Percentiles rank a stretch among this genome's conserved stretches.
Conservation (phyloP, 30 jellyfish, hydroid and myxozoan species). For the Aurelia aurita region DNA sequence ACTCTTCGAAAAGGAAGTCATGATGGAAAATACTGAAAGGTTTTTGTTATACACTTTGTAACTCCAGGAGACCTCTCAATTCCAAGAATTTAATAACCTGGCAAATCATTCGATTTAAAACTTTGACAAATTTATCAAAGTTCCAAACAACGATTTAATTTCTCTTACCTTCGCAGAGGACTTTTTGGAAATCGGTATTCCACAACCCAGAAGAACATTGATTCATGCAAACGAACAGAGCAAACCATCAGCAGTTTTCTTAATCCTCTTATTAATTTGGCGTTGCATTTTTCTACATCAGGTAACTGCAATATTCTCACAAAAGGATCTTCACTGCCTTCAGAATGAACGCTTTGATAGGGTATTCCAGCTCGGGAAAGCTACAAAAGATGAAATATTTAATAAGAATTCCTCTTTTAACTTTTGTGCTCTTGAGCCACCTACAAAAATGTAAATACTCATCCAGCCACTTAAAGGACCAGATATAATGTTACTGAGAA, state of each 20-base stretch:
- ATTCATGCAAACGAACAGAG: slow-evolving; percentile 46
- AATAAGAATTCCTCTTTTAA: not conserved
- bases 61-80: too few species aligned
- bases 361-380: slow-evolving; percentile 74
- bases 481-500: too few species aligned
- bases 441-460: too few species aligned
- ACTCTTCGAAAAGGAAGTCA: too few species aligned
- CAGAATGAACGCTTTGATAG: slow-evolving; percentile 64
- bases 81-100: too few species aligned
- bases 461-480: too few species aligned
- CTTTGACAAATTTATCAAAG: too few species aligned
- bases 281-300: slow-evolving; percentile 23
- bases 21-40: too few species aligned
- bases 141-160: too few species aligned
- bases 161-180: slow-evolving; percentile 26
- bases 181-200: slow-evolving; percentile 62
- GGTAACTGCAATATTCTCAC: slow-evolving; percentile 76
- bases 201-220: slow-evolving; percentile 65
- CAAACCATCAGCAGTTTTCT: slow-evolving; percentile 61
- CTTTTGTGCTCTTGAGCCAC: too few species aligned
- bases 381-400: slow-evolving; percentile 32
- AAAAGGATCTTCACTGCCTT: slow-evolving; percentile 26
- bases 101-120: too few species aligned
- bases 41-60: too few species aligned
- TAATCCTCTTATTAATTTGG: not conserved